Evolutionary conservation across 2,888 invertebrate species (phyloP).

Genomic region (Scrobipalpa costella): DNA sequence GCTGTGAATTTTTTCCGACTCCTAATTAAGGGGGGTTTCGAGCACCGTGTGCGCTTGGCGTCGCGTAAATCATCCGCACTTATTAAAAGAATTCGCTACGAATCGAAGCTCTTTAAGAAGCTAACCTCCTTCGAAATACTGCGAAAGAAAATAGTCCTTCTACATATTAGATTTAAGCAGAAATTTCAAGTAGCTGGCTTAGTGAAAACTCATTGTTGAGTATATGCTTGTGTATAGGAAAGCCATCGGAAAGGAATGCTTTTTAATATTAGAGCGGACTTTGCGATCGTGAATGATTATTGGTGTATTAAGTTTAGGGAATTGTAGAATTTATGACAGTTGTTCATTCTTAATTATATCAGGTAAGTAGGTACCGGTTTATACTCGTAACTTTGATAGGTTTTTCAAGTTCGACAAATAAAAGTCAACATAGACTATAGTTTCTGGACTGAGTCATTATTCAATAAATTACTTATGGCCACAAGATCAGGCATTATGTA

Average conservation of each 20-base stretch:
- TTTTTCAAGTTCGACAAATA: no score
- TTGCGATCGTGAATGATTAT: slow-evolving; percentile 50
- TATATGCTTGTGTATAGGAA: slow-evolving; percentile 40
- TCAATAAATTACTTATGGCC: no score
- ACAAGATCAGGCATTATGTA: no score
- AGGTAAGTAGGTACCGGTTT: neutral
- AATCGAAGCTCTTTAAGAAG: slow-evolving; percentile 72
- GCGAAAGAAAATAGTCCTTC: slow-evolving; percentile 33
- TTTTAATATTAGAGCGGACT: slow-evolving; percentile 50
- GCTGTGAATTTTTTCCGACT: slow-evolving; percentile 54
- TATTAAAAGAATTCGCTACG: slow-evolving; percentile 75
- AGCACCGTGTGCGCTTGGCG: slow-evolving; percentile 69
- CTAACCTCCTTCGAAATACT: slow-evolving; percentile 45
- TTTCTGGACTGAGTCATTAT: no score
- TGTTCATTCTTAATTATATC: neutral
- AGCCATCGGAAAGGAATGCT: slow-evolving; percentile 41
- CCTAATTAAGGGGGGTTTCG: slow-evolving; percentile 63
- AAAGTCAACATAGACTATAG: no score
- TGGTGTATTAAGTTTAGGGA: slow-evolving; percentile 23
- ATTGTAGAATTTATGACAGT: neutral
- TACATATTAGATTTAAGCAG: slow-evolving; percentile 33
- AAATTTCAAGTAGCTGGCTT: slow-evolving; percentile 27
- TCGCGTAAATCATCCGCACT: slow-evolving; percentile 76
- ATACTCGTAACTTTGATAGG: no score
- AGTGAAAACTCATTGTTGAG: slow-evolving; percentile 38